Evolutionary conservation across 2,888 invertebrate species (phyloP).

Genomic region (Ceramica pisi): DNA sequence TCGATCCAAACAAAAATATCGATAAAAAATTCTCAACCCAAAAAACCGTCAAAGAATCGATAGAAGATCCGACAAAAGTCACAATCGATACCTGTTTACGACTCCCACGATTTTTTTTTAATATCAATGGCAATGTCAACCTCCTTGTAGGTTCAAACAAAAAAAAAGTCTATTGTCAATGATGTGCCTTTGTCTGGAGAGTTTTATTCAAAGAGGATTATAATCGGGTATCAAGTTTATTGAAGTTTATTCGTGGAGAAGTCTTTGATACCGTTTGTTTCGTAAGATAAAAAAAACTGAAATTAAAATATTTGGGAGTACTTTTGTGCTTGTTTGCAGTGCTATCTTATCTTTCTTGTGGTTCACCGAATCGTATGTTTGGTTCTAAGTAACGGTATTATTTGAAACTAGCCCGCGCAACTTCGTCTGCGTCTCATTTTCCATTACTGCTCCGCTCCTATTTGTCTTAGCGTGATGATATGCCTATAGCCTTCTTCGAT

Average conservation of each 20-base stretch:
- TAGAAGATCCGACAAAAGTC: slow-evolving; percentile 69
- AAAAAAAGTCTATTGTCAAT: slow-evolving; percentile 68
- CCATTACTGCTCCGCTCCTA: no score
- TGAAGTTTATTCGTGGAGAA: slow-evolving; percentile 75
- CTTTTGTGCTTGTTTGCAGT: slow-evolving; percentile 19
- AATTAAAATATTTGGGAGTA: slow-evolving; percentile 15
- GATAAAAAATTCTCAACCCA: slow-evolving; percentile 40
- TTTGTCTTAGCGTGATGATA: no score
- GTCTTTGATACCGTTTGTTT: slow-evolving; percentile 70
- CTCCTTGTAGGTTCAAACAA: slow-evolving; percentile 63
- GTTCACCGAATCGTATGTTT: neutral
- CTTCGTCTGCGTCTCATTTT: no score
- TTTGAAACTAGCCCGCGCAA: no score
- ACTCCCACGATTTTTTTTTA: slow-evolving; percentile 76
- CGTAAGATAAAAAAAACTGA: slow-evolving; percentile 38
- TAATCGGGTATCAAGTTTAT: slow-evolving; percentile 72
- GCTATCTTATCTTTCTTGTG: slow-evolving; percentile 1
- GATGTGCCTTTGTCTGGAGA: slow-evolving; percentile 73
- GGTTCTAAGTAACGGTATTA: no score
- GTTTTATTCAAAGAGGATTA: slow-evolving; percentile 82
- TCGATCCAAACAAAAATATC: slow-evolving; percentile 61
- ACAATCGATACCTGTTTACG: slow-evolving; percentile 75
- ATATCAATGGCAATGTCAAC: slow-evolving; percentile 75
- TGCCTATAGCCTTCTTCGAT: no score
- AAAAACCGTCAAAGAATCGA: slow-evolving; percentile 66